Conservation (phyloP, 92 coral and sea anemone genomes). For the Phenganax subtilis region DNA sequence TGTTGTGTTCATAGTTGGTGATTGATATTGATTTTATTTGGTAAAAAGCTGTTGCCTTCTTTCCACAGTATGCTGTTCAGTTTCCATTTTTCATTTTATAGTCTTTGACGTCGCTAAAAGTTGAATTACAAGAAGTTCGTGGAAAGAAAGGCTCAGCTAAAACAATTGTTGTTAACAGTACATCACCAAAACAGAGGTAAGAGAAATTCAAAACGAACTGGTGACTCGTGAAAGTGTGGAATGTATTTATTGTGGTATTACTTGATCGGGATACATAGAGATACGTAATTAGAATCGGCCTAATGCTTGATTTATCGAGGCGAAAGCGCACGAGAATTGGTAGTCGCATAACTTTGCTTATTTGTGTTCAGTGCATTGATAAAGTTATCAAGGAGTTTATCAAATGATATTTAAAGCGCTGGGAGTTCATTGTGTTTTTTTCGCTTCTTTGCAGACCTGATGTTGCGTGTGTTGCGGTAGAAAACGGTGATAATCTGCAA, state of each 20-base stretch:
- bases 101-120: slow-evolving; percentile 1
- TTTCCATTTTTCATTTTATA: not conserved
- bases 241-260: too few relatives aligned
- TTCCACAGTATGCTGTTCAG: too few relatives aligned
- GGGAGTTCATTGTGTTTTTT: not conserved
- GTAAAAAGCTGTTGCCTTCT: too few relatives aligned
- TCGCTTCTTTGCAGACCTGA: not conserved
- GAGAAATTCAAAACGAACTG: not conserved
- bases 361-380: too few relatives aligned
- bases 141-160: slow-evolving; percentile 26
- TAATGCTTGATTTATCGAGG: too few relatives aligned
- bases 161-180: slow-evolving; percentile 17
- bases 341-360: too few relatives aligned
- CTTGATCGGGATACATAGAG: not conserved
- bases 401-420: not conserved
- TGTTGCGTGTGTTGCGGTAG: slow-evolving; percentile 52
- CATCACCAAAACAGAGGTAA: slow-evolving; percentile 11
- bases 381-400: too few relatives aligned
- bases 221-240: not conserved
- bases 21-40: not conserved
- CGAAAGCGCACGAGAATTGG: too few relatives aligned
- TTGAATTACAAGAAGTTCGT: slow-evolving; percentile 35
- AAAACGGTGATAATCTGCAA: slow-evolving; percentile 31
- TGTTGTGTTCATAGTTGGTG: not conserved
- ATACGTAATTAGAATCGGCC: too few relatives aligned